These are phyloP conservation scores for Aptenodytes patagonicus DNA, from an alignment of 2,113 vertebrate genomes.

Conservation along the genomic window DNA sequence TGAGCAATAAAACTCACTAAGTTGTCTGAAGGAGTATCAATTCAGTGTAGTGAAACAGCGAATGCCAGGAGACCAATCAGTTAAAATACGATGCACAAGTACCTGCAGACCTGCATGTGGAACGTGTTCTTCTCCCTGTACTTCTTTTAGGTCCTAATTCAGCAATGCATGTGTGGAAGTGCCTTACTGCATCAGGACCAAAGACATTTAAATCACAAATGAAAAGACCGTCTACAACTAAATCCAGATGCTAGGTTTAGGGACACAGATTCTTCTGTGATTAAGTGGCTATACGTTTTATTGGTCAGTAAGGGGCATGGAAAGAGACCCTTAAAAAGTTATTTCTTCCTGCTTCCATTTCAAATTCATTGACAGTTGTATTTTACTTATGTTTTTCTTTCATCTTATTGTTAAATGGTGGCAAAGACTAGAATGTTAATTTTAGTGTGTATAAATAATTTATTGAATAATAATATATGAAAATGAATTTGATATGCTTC, in stretches of 20 bases:
- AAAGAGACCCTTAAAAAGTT: not conserved
- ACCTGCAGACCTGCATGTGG: not conserved
- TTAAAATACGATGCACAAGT: not conserved
- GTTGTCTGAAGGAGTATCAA: not conserved
- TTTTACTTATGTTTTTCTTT: not conserved
- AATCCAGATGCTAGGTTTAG: not conserved
- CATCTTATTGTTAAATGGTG: not conserved
- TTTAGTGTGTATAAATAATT: constrained; percentile 53
- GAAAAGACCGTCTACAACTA: not conserved
- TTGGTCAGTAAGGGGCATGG: not conserved
- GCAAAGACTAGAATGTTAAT: constrained; percentile 32
- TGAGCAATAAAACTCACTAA: constrained; percentile 14
- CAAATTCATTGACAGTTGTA: not conserved
- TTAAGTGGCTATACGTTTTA: not conserved
- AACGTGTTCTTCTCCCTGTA: not conserved
- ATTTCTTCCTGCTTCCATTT: not conserved
- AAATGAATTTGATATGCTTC: constrained; percentile 28
- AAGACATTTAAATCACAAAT: not conserved
- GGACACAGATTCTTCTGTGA: not conserved
- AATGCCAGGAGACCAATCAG: not conserved
- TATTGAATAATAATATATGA: constrained; percentile 47
- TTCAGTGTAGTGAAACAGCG: not conserved
- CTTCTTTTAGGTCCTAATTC: not conserved
- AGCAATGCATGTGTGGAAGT: not conserved
- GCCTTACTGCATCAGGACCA: not conserved